phyloP scores from a whole-genome alignment of 2,888 invertebrate species.

The Oasisia sp. region DNA sequence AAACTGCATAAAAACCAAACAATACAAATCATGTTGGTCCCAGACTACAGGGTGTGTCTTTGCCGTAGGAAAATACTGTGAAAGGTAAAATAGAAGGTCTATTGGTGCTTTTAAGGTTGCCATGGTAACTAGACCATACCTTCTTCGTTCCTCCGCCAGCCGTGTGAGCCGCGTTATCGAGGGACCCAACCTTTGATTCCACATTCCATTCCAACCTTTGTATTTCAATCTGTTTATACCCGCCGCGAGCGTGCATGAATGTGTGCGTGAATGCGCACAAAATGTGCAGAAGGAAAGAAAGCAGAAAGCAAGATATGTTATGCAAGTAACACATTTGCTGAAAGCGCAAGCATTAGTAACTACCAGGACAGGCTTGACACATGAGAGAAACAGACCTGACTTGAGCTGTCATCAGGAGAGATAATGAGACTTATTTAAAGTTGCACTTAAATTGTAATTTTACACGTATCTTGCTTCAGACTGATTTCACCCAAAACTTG shows the following conservation, averaged over 20 bases:
- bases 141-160: slow-evolving; percentile 42
- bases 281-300: neutral
- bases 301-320: neutral
- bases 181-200: slow-evolving; percentile 43
- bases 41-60: too few relatives aligned
- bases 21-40: too few relatives aligned
- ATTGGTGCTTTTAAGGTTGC: neutral
- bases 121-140: slow-evolving; percentile 26
- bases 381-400: neutral
- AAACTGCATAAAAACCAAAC: too few relatives aligned
- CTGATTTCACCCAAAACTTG: too few relatives aligned
- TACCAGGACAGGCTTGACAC: neutral
- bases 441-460: neutral
- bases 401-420: too few relatives aligned
- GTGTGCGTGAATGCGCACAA: neutral
- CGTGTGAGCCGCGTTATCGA: slow-evolving; percentile 36
- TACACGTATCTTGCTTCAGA: too few relatives aligned
- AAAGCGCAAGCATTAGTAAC: neutral
- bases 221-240: slow-evolving; percentile 37
- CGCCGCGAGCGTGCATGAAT: neutral
- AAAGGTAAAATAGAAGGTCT: neutral
- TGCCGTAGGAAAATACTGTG: neutral
- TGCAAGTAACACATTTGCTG: neutral
- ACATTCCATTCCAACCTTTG: slow-evolving; percentile 41
- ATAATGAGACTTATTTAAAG: neutral